Evolutionary conservation across 2,113 vertebrate genomes (phyloP).

Genomic region (Onychostruthus taczanowskii): DNA sequence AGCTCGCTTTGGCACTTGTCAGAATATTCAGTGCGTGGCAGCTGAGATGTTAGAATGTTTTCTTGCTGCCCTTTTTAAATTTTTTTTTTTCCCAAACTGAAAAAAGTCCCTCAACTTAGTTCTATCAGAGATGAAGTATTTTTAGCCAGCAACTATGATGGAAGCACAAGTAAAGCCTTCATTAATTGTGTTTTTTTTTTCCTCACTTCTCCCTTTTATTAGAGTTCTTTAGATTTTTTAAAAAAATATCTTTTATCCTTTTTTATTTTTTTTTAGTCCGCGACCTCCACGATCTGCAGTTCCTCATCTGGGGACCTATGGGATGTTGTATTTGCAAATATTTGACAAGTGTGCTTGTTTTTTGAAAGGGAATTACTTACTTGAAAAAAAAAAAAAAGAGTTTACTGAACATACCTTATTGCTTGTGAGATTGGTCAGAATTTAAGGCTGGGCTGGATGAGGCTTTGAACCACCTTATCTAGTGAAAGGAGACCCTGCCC

Average conservation of each 20-base stretch:
- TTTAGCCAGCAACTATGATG: neutral
- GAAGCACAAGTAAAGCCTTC: neutral
- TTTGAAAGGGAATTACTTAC: neutral
- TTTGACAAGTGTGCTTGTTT: neutral
- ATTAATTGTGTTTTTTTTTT: neutral
- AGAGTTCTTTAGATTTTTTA: neutral
- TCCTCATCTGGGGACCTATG: neutral
- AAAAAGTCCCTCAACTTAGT: neutral
- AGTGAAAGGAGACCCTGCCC: neutral
- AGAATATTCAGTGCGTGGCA: neutral
- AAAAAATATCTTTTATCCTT: neutral
- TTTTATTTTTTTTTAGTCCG: neutral
- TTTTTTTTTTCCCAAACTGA: neutral
- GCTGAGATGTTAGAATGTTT: neutral
- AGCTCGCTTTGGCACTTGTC: neutral
- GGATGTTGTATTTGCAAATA: neutral
- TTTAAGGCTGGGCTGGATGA: neutral
- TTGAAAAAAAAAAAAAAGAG: neutral
- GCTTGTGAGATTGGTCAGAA: neutral
- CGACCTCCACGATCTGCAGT: neutral
- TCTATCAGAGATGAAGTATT: neutral
- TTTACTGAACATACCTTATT: neutral
- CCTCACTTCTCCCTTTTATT: neutral
- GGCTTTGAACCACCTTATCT: neutral
- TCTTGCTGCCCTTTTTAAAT: neutral